Evolutionary conservation across 92 coral and sea anemone species (phyloP).

Genomic region (Parazoanthus swiftii): DNA sequence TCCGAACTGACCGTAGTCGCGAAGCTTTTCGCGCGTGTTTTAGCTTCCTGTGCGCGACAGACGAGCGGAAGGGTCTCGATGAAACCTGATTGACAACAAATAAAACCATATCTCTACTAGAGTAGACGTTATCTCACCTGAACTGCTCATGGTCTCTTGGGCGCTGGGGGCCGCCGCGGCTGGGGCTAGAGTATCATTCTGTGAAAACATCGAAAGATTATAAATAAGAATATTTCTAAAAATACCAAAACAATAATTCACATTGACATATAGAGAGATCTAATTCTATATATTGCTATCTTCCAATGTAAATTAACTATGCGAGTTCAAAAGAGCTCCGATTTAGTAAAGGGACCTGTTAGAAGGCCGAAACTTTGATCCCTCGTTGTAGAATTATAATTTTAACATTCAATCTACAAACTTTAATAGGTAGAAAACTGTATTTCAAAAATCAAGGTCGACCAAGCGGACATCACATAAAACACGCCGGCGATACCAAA

Average conservation of each 20-base stretch:
- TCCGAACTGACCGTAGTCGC: neutral
- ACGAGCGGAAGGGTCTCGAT: neutral
- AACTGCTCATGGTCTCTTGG: slow-evolving; percentile 53
- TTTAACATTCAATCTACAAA: no score
- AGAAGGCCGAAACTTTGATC: neutral
- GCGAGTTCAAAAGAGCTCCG: neutral
- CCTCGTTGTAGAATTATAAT: neutral
- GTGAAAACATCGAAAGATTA: neutral
- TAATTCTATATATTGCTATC: neutral
- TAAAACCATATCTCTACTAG: neutral
- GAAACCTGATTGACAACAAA: neutral
- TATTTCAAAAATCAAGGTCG: no score
- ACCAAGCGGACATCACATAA: no score
- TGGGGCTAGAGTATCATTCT: slow-evolving; percentile 3
- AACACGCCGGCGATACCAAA: no score
- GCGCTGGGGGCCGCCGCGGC: slow-evolving; percentile 26
- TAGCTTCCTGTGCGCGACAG: neutral
- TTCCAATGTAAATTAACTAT: no score
- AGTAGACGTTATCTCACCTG: slow-evolving; percentile 48
- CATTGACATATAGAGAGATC: neutral
- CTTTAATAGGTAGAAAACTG: no score
- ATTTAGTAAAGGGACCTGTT: neutral
- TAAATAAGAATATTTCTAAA: no score
- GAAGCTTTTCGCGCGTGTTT: neutral
- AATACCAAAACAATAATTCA: no score